These are phyloP conservation scores for Coluber constrictor DNA, from an alignment of 2,797 vertebrate genomes.

Conservation along the genomic window DNA sequence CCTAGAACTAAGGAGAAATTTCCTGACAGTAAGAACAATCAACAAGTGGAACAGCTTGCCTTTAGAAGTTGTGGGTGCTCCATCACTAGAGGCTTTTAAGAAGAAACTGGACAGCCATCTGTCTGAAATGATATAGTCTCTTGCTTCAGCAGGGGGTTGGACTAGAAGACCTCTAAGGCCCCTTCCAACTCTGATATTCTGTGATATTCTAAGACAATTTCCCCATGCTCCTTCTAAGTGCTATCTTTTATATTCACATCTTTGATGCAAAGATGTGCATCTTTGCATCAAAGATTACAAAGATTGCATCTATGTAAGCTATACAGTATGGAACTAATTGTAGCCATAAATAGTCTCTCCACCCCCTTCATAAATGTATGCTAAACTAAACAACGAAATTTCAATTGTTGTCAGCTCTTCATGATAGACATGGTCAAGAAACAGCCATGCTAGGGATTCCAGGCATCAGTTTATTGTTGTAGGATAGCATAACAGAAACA, in stretches of 20 bases:
- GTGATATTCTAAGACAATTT: neutral
- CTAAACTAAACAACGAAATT: slow-evolving; percentile 50
- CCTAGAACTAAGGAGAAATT: neutral
- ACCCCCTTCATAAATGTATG: neutral
- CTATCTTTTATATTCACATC: neutral
- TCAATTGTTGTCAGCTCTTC: slow-evolving; percentile 15
- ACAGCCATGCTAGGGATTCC: neutral
- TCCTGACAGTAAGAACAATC: neutral
- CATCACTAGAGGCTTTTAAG: neutral
- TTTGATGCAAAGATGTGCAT: neutral
- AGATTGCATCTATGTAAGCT: neutral
- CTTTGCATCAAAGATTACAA: too few relatives aligned
- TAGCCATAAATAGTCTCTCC: too few relatives aligned
- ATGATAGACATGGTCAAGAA: neutral
- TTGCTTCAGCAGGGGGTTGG: neutral
- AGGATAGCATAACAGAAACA: neutral
- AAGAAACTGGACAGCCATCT: neutral
- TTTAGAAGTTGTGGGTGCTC: neutral
- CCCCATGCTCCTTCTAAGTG: neutral
- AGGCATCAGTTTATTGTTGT: neutral
- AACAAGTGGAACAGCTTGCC: neutral
- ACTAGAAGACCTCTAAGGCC: neutral
- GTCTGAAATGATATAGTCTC: neutral
- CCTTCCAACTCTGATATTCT: neutral
- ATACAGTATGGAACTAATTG: neutral